These are phyloP conservation scores for Cyrtodaria siliqua DNA, from an alignment of 2,888 invertebrate genomes.

Conservation along the genomic window DNA sequence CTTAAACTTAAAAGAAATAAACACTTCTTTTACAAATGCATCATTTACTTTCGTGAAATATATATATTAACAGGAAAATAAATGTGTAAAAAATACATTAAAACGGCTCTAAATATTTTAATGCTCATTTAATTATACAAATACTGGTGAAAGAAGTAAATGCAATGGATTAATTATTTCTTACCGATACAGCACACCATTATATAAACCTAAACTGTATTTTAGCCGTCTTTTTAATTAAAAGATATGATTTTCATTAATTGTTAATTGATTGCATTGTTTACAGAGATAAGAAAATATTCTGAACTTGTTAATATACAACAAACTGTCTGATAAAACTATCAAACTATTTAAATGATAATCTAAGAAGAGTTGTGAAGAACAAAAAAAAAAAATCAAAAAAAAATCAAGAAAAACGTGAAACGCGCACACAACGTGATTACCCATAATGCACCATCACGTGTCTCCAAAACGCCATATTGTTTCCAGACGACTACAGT, in stretches of 20 bases:
- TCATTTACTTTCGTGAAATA: conserved; percentile 35
- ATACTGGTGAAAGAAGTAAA: conserved; percentile 2
- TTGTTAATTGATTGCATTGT: no score
- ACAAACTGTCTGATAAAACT: no score
- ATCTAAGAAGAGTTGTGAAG: no score
- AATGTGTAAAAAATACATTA: conserved; percentile 4
- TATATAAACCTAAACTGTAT: neutral
- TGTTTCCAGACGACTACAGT: conserved; percentile 42
- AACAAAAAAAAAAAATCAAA: no score
- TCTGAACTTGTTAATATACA: no score
- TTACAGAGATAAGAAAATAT: no score
- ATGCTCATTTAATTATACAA: conserved; percentile 39
- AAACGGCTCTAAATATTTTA: conserved; percentile 32
- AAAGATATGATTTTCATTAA: no score
- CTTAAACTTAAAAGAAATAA: conserved; percentile 40
- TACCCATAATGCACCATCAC: no score
- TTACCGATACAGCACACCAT: neutral
- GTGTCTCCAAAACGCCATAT: conserved; percentile 13
- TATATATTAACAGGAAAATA: conserved; percentile 9
- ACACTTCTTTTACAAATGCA: conserved; percentile 38
- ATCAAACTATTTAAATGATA: no score
- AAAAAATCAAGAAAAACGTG: no score
- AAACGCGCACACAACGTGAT: no score
- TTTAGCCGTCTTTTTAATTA: no score
- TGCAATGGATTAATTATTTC: neutral